Evolutionary conservation across 2,888 invertebrate species (phyloP).

Genomic region (Chirona hameri): DNA sequence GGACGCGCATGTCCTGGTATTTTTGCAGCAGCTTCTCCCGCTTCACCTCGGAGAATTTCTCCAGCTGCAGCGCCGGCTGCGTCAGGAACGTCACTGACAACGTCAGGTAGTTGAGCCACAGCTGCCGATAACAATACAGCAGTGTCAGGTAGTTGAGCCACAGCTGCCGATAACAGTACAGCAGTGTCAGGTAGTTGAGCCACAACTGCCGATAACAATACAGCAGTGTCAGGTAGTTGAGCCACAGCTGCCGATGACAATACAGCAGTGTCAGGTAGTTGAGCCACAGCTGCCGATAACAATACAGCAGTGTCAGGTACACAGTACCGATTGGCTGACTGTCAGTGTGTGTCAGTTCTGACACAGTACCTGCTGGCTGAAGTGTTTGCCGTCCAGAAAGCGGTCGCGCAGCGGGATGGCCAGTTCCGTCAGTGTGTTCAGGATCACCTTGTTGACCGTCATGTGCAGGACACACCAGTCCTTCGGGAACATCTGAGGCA

Average conservation of each 20-base stretch:
- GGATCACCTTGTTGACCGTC: slow-evolving; percentile 77
- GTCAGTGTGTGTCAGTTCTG: too few species aligned
- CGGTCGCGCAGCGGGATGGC: slow-evolving; percentile 75
- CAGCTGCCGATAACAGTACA: slow-evolving; percentile 50
- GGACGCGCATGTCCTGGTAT: slow-evolving; percentile 84
- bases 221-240: slow-evolving; percentile 54
- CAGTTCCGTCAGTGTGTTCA: slow-evolving; percentile 80
- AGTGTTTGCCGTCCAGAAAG: slow-evolving; percentile 67
- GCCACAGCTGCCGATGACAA: slow-evolving; percentile 57
- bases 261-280: slow-evolving; percentile 73
- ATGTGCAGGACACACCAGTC: slow-evolving; percentile 91
- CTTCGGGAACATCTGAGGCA: slow-evolving; percentile 71
- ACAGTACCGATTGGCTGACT: slow-evolving; percentile 56
- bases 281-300: slow-evolving; percentile 58
- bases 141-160: slow-evolving; percentile 62
- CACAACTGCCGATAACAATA: slow-evolving; percentile 53
- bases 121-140: slow-evolving; percentile 44
- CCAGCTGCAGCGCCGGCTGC: slow-evolving; percentile 73
- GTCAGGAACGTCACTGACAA: slow-evolving; percentile 75
- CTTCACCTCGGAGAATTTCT: slow-evolving; percentile 75
- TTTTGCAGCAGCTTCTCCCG: slow-evolving; percentile 66
- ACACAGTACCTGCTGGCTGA: slow-evolving; percentile 72
- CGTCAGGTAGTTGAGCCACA: slow-evolving; percentile 75
- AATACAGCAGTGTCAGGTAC: slow-evolving; percentile 51
- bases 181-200: slow-evolving; percentile 73